Conservation (phyloP, 2,888 invertebrate species). For the Callosobruchus maculatus region DNA sequence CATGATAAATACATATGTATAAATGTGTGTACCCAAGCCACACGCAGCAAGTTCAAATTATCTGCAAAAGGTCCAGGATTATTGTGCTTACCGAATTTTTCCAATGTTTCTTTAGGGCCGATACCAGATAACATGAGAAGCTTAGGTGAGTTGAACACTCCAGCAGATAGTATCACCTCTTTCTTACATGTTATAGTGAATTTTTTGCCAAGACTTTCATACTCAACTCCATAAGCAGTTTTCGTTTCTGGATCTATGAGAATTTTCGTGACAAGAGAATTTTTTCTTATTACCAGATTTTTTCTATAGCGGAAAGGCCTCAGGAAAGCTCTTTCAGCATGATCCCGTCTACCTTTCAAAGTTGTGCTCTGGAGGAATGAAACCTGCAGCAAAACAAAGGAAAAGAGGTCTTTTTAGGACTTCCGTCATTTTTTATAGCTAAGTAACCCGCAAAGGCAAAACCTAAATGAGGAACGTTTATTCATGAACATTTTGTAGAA, state of each 20-base stretch:
- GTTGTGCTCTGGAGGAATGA: slow-evolving; percentile 42
- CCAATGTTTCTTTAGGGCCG: slow-evolving; percentile 33
- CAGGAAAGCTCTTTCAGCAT: slow-evolving; percentile 26
- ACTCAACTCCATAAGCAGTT: slow-evolving; percentile 38
- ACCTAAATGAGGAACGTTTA: too few species aligned
- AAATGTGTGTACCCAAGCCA: too few species aligned
- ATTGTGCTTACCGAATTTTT: background rate
- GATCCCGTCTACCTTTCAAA: slow-evolving; percentile 16
- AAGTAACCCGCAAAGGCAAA: too few species aligned
- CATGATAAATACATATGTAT: too few species aligned
- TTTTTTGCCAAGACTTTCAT: slow-evolving; percentile 23
- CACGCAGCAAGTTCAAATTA: too few species aligned
- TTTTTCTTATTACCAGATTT: slow-evolving; percentile 33
- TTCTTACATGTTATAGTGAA: slow-evolving; percentile 44
- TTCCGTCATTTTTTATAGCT: too few species aligned
- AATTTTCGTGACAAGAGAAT: slow-evolving; percentile 32
- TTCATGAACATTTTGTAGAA: too few species aligned
- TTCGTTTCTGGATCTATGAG: slow-evolving; percentile 30
- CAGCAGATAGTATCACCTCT: slow-evolving; percentile 55
- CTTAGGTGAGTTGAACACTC: slow-evolving; percentile 59
- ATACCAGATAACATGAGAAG: slow-evolving; percentile 58
- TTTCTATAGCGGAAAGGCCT: slow-evolving; percentile 17
- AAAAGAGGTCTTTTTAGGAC: too few species aligned
- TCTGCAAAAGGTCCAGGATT: too few species aligned
- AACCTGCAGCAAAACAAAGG: slow-evolving; percentile 49